Evolutionary conservation across 2,888 invertebrate genomes (phyloP), one percentile per base, ranked within the genome.

Genomic region (Spatulosminthurus flaviceps): DNA sequence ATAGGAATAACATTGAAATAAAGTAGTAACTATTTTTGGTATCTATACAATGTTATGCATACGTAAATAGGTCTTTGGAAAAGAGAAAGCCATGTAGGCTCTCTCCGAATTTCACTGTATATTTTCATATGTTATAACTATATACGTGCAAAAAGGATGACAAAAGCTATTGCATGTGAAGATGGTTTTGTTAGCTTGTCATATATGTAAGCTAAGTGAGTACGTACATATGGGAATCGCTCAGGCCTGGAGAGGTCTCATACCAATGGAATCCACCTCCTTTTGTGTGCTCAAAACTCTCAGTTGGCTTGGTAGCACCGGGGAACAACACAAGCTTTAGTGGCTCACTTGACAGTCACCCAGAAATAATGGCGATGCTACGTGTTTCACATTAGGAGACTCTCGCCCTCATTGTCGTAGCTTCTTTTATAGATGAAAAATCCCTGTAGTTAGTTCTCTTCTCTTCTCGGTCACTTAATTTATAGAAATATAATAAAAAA

Each of bases 221-320:
- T 13, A 51, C 16, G 51, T 51, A 51, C 51, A 51, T 51, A 51
- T 16, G 2, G 5, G 51, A 16, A 51, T 13, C 16, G 7, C 51
- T 51, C 19, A 9, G n/a, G 9, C 9, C 34, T 34, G 51, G n/a
- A 51, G 9, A 51, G 1, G 51, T 51, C 51, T 51, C 51, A 51
- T 51, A 51, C 51, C 51, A 51, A 13, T 51, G 51, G 9, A n/a
- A 43, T 70, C n/a, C 34, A 72, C 5, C 19, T 42, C 26, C 16
- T 41, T n/a, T 5, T 43, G 72, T 72, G 72, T 42, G 41, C 72
- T 43, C 72, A 42, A 72, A 51, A 19, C 16, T 11, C 2, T 19
- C 51, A 51, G 82, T 80, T 82, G 82, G 82, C 82, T 82, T 80
- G 80, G 80, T 69, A 79, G 80, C 82, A 67, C 67, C n/a, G 51